Base-by-base conservation (phyloP, 2,113 vertebrate species). In the Ifrita kowaldi region DNA sequence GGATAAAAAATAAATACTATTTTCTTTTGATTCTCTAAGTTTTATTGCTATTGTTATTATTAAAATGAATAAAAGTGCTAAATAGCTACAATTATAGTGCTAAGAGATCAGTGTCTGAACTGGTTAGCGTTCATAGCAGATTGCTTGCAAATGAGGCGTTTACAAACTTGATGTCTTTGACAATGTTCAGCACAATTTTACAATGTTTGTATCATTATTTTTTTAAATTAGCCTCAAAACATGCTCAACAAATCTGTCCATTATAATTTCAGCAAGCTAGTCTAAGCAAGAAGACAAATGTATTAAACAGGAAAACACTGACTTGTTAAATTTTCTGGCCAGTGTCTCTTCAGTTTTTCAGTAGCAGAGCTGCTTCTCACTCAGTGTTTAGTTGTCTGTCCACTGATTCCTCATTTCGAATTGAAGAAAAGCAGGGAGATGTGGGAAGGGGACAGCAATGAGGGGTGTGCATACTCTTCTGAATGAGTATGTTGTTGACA, bases 61-160 rank as follows among this genome's bases (percentile, higher is more conserved):
- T 90, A 81, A 95, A 93, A 97, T 83, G 68, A 91, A 95, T 95
- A 84, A 35, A 88, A 91, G 33, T 50, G 42, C 81, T 97, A 95
- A 95, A 96, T 91, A 96, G 85, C 65, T 88, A 5, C 94, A 92
- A 12, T 77, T 84, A 18, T 46, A 90, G 64, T 32, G 35, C 69
- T 95, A 85, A 93, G 96, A 94, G 75, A 89, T 96, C 87, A 93
- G 86, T 68, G 60, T 95, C 93, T 96, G 87, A 95, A 96, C 93
- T 92, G 92, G 46, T 91, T 68, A 32, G 64, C 88, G 77, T 85
- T 97, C 93, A 87, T 92, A 93, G 75, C 95, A 97, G 94, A 93
- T 97, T 97, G 84, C 93, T 90, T 57, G 59, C 77, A 78, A 83
- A 85, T 87, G 53, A 90, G 57, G 35, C 80, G 23, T 88, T 91